A percentile compares a stretch with the other conserved stretches of the same genome.
phyloP scores from a whole-genome alignment of 2,113 vertebrate species.

The Bolborhynchus lineola region DNA sequence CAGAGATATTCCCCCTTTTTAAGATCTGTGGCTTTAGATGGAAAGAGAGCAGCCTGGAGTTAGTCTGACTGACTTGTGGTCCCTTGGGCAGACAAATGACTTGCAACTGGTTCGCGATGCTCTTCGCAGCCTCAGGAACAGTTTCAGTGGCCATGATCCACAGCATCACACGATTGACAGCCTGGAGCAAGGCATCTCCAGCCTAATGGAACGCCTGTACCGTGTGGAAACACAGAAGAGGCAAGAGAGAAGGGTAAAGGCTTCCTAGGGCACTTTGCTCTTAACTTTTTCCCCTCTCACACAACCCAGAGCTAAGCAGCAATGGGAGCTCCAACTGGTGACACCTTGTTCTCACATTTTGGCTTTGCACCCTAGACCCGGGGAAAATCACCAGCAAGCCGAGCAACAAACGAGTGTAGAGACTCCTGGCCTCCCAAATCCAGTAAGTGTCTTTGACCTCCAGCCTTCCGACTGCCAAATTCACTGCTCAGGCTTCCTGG shows the following conservation, averaged over 20 bases:
- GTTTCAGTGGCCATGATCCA: constrained; percentile 91
- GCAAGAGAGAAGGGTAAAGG: constrained; percentile 77
- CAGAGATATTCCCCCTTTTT: not conserved
- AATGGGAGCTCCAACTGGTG: not conserved
- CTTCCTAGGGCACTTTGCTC: not conserved
- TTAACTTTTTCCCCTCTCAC: not conserved
- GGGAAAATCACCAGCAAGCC: constrained; percentile 83
- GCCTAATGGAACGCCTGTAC: constrained; percentile 89
- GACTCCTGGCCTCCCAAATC: constrained; percentile 86
- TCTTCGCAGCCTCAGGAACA: constrained; percentile 90
- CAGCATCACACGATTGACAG: constrained; percentile 98
- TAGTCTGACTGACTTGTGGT: not conserved
- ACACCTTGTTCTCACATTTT: not conserved
- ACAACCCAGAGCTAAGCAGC: not conserved
- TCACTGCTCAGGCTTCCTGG: not conserved
- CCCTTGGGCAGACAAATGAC: constrained; percentile 81
- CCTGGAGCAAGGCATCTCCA: constrained; percentile 93
- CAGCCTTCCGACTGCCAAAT: not conserved
- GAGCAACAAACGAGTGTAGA: constrained; percentile 74
- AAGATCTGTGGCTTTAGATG: not conserved
- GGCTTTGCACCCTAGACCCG: constrained; percentile 70
- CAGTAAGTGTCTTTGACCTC: constrained; percentile 76
- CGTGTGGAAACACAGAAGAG: constrained; percentile 80
- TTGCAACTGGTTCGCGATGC: constrained; percentile 91
- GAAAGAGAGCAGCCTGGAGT: not conserved